Conservation (phyloP, 1,140 invertebrate genomes). For the Manduca sexta region DNA sequence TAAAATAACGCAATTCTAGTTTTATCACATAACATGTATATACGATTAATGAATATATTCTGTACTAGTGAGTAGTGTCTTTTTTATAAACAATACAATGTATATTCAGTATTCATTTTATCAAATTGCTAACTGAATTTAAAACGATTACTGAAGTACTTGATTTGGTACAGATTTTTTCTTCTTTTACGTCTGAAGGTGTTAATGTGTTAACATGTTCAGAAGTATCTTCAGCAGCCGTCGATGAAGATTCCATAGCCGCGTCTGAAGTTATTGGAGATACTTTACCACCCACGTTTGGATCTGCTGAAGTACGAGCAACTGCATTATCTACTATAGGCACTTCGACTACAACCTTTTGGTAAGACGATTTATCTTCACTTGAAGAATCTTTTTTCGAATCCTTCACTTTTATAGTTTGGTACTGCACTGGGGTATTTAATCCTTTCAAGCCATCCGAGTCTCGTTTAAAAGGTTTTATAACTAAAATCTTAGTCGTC, state of each 20-base stretch:
- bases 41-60: no score
- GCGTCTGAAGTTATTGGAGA: not conserved
- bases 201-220: no score
- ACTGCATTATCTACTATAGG: constrained; percentile 45
- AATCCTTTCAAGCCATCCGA: constrained; percentile 37
- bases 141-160: no score
- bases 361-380: constrained; percentile 45
- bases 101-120: no score
- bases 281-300: not conserved
- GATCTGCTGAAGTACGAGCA: constrained; percentile 7
- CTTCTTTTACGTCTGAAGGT: no score
- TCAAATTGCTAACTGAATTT: no score
- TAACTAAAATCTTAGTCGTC: constrained; percentile 65
- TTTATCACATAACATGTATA: no score
- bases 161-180: no score
- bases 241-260: not conserved
- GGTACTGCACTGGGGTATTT: constrained; percentile 50
- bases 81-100: no score
- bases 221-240: no score
- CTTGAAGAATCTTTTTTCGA: constrained; percentile 30
- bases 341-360: constrained; percentile 55
- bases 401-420: constrained; percentile 64
- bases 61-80: no score
- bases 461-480: constrained; percentile 57
- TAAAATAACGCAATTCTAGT: no score